Conservation (phyloP, 2,888 invertebrate species). For the Dicyrtomina minuta region DNA sequence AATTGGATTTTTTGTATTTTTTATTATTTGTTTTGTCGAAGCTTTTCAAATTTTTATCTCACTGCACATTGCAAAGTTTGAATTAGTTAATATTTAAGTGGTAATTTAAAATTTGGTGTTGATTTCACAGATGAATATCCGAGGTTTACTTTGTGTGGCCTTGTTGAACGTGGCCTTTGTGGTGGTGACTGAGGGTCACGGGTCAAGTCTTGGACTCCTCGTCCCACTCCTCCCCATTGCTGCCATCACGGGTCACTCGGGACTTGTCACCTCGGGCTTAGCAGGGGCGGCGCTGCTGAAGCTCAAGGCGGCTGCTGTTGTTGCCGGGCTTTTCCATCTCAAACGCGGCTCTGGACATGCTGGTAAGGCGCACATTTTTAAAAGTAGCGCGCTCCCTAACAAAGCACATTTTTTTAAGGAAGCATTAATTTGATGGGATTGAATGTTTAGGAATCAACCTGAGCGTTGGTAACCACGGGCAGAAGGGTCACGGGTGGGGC, state of each 20-base stretch:
- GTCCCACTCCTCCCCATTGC: constrained; percentile 47
- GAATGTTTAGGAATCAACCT: constrained; percentile 37
- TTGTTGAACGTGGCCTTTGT: constrained; percentile 40
- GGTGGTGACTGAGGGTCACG: constrained; percentile 38
- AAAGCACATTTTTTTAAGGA: too few relatives aligned
- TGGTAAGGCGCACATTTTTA: too few relatives aligned
- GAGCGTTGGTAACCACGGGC: constrained; percentile 33
- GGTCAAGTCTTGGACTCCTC: constrained; percentile 35
- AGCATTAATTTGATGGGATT: too few relatives aligned
- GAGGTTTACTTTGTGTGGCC: constrained; percentile 30
- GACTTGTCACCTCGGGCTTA: constrained; percentile 40
- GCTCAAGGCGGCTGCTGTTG: constrained; percentile 46
- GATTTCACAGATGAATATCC: constrained; percentile 40
- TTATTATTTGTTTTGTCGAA: neutral
- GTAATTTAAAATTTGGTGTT: neutral
- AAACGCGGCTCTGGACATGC: constrained; percentile 15
- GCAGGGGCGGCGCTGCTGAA: constrained; percentile 47
- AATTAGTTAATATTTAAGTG: neutral
- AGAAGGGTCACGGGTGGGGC: constrained; percentile 36
- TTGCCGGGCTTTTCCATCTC: constrained; percentile 22
- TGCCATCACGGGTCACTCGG: constrained; percentile 47
- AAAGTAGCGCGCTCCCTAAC: too few relatives aligned
- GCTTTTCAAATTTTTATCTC: neutral
- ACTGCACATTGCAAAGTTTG: neutral
- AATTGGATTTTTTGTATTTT: neutral